A percentile compares a stretch with the other conserved stretches of the same genome.
phyloP scores from a whole-genome alignment of 2,888 invertebrate genomes.

The Zaprionus obscuricornis region DNA sequence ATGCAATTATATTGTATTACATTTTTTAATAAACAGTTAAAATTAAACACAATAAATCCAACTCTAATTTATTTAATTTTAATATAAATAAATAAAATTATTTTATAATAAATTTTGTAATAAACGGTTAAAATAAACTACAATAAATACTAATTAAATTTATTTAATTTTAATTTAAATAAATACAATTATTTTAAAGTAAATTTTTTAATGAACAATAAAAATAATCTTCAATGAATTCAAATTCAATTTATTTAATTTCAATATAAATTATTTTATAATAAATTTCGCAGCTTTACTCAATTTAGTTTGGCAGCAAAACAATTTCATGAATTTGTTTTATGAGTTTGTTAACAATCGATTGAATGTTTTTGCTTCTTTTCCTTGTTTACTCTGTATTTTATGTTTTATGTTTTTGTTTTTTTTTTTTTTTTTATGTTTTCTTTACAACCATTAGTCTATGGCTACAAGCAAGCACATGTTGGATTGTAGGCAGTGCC shows the following conservation, averaged over 20 bases:
- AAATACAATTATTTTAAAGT: no score
- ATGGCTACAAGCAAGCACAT: constrained; percentile 28
- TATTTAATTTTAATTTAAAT: no score
- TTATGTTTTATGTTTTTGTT: constrained; percentile 33
- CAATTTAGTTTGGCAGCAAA: background rate
- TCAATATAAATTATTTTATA: background rate
- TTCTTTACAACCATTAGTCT: constrained; percentile 38
- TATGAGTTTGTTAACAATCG: constrained; percentile 60
- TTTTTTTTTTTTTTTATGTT: background rate
- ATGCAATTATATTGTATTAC: no score
- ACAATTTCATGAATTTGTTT: constrained; percentile 38
- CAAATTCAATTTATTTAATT: no score
- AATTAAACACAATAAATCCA: no score
- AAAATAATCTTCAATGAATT: no score
- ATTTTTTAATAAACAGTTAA: no score
- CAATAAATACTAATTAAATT: no score
- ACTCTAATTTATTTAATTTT: no score
- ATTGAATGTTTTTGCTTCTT: constrained; percentile 42
- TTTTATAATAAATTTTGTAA: background rate
- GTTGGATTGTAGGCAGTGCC: constrained; percentile 34
- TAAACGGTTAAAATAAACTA: background rate
- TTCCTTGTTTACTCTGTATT: constrained; percentile 5
- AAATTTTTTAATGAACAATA: no score
- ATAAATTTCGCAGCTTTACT: background rate
- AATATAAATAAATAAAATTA: background rate